Evolutionary conservation across 2,797 vertebrate genomes (phyloP), one percentile per base, ranked within the genome.

Genomic region (Chaetodon trifasciatus): DNA sequence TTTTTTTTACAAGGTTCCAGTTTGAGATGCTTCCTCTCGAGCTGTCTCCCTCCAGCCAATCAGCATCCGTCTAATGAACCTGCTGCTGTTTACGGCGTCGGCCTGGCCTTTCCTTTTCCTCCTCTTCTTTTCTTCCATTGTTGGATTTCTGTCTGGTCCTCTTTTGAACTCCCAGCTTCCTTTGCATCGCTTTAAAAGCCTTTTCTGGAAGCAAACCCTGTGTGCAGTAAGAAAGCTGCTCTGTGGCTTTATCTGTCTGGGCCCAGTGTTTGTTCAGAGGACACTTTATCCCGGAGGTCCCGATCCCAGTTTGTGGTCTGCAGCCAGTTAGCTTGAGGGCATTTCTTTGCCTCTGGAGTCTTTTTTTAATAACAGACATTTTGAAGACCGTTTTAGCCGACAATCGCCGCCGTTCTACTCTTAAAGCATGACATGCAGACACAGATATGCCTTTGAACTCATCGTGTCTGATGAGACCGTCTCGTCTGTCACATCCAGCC

Each of bases 1-100:
- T 76, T 46, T 64, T 46, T 79, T 61, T 50, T 35, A 63, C 19
- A 19, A 64, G 61, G 50, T 23, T 68, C 64, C 46, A 39, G 52
- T 56, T 50, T 71, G 39, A 42, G 49, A 62, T 15, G 35, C 70
- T 85, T 87, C 78, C 81, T 82, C 49, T 72, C 3, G 1, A 55
- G 21, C 24, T 28, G 35, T 23, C 66, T 73, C 73, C 76, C 70
- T 78, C 47, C 70, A 62, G 82, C 66, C 76, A 67, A 21, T 82
- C 65, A 78, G 53, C 70, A 44, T 78, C 73, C 58, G 57, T 46
- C 53, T 55, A 76, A 79, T 80, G 55, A n/a, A 24, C 61, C 62
- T 68, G 56, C 11, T 32, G 46, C 57, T 56, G 8, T 79, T 40
- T 63, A n/a, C 44, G 2, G 66, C 67, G 50, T 56, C 47, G 60